Percentiles rank a stretch among this genome's conserved stretches.
Conservation (phyloP, 2,113 vertebrate genomes). For the Asarcornis scutulata region DNA sequence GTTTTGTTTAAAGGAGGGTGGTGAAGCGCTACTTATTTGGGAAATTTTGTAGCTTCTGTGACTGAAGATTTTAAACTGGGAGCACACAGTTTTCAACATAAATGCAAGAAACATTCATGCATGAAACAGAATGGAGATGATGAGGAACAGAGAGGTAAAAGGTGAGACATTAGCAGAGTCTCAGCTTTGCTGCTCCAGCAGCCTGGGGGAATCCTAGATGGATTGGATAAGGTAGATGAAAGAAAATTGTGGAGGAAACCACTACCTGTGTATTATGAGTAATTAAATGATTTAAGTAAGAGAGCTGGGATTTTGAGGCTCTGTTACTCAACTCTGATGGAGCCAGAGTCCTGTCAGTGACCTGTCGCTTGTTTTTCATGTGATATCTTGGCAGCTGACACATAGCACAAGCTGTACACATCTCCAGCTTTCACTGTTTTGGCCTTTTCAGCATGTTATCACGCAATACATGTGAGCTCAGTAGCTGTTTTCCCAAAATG, state of each 20-base stretch:
- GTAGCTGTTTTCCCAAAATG: background rate
- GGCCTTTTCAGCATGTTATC: background rate
- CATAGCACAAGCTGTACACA: background rate
- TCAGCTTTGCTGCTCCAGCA: background rate
- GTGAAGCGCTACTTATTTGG: background rate
- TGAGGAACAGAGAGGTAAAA: background rate
- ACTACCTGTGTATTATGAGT: background rate
- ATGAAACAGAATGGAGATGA: background rate
- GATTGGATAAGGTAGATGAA: background rate
- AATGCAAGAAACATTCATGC: background rate
- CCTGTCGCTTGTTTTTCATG: background rate
- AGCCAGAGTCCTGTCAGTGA: background rate
- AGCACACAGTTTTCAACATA: background rate
- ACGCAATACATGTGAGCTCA: fast-evolving
- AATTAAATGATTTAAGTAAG: background rate
- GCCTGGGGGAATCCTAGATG: background rate
- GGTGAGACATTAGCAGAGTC: background rate
- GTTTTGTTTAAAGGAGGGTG: background rate
- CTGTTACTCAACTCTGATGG: background rate
- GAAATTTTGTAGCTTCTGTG: background rate
- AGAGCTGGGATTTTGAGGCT: background rate
- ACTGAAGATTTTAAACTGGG: background rate
- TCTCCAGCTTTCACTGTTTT: background rate
- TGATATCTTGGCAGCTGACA: background rate
- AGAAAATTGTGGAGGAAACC: background rate